Base-by-base conservation (phyloP, 2,888 invertebrate genomes). In the Protodeltote pygarga region DNA sequence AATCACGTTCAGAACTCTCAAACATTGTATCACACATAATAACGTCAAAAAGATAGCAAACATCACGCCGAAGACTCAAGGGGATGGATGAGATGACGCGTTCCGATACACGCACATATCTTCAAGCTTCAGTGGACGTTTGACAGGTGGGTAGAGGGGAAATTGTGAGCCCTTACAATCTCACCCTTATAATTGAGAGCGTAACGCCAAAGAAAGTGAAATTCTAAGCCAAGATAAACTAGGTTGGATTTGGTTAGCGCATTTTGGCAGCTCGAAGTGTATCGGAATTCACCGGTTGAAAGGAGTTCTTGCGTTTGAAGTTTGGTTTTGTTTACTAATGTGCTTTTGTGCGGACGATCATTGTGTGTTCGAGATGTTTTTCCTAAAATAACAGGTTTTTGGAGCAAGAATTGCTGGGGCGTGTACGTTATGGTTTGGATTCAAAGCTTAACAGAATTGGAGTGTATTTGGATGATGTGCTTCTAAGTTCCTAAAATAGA, bases 111-210 rank as follows among this genome's bases (percentile, higher is more conserved):
- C 48, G 53, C 60, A 53, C 55, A 46, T 61, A 81, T 80, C 79
- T 81, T 78, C 71, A 75, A 71, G 75, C 77, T 66, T 77, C 76
- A 73, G 50, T 79, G 62, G 54, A 64, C 68, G 53, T 71, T 68
- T 83, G 83, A 82, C 83, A 82, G 82, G 79, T 78, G 55, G 61
- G 46, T 42, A 60, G 73, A n/a, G 75, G 71, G 55, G 38, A 54
- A 27, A 25, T 31, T 38, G 28, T 38, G 37, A 68, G 62, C 40
- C 52, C 62, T 54, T 34, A 42, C 44, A 63, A 50, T 49, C 41
- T 46, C 17, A 31, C 46, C 42, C 46, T 34, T 64, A 59, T 59
- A 59, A 64, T 59, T 59, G 52, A 58, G 35, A 44, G 9, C 13
- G n/a, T 13, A 8, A 29, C 8, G 23, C 29, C 44, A 31, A 27